Percentiles rank a stretch among this genome's conserved stretches.
These are phyloP conservation scores for Mormyrus iriodes DNA, from an alignment of 2,113 vertebrate genomes.

Conservation along the genomic window DNA sequence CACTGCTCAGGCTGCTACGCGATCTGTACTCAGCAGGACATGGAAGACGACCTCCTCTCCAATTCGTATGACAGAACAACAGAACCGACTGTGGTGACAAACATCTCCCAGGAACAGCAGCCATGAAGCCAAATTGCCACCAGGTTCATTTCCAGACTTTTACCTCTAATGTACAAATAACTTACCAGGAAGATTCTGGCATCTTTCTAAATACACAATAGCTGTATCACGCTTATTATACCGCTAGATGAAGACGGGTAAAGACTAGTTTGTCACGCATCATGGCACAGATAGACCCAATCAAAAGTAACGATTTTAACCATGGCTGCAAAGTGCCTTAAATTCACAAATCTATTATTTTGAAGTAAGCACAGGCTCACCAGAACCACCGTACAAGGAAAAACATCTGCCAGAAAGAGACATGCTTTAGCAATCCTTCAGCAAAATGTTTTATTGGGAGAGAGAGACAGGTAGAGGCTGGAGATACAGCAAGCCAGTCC, in stretches of 20 bases:
- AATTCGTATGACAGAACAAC: not conserved
- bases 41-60: not conserved
- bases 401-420: slow-evolving; percentile 17
- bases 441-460: slow-evolving; percentile 46
- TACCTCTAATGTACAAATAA: not conserved
- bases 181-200: not conserved
- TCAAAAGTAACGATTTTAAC: not conserved
- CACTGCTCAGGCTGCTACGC: not conserved
- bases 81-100: not conserved
- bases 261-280: not conserved
- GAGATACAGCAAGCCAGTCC: slow-evolving; percentile 20
- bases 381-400: not conserved
- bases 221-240: not conserved
- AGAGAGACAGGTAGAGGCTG: slow-evolving; percentile 35
- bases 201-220: not conserved
- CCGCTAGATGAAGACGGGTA: no score
- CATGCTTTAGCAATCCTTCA: slow-evolving; percentile 28
- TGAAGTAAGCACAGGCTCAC: not conserved
- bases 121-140: not conserved
- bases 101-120: not conserved
- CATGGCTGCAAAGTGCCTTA: not conserved
- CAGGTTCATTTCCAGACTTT: not conserved
- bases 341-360: not conserved
- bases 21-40: not conserved
- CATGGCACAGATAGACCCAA: not conserved